Percentiles rank a stretch among this genome's conserved stretches.
Conservation (phyloP, 1,140 invertebrate genomes). For the Rhysida immarginata region DNA sequence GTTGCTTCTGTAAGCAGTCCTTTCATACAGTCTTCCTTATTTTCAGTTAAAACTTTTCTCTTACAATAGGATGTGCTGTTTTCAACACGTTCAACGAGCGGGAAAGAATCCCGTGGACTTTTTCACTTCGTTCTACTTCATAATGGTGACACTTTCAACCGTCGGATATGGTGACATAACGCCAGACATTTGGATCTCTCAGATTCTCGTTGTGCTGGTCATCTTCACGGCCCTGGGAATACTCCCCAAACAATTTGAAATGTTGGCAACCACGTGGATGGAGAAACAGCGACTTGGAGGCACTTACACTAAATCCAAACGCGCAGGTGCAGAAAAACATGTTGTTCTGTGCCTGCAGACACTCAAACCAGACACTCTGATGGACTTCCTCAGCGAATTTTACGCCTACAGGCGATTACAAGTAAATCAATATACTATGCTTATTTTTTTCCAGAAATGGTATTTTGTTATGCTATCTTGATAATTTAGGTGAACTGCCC, state of each 20-base stretch:
- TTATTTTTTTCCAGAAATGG: too few relatives aligned
- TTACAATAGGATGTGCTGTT: conserved; percentile 67
- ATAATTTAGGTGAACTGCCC: too few relatives aligned
- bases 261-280: conserved; percentile 20
- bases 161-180: conserved; percentile 87
- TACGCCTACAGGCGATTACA: conserved; percentile 88
- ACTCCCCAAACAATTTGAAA: conserved; percentile 58
- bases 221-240: conserved; percentile 87
- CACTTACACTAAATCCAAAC: conserved; percentile 73
- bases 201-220: conserved; percentile 91
- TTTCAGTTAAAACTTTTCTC: conserved; percentile 18
- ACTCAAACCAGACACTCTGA: conserved; percentile 87
- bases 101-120: conserved; percentile 80
- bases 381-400: conserved; percentile 98
- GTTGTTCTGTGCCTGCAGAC: conserved; percentile 94
- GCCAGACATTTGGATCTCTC: conserved; percentile 91
- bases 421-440: conserved; percentile 34
- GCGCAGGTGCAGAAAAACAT: conserved; percentile 89
- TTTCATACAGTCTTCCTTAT: too few relatives aligned
- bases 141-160: conserved; percentile 90
- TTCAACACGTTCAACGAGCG: conserved; percentile 88
- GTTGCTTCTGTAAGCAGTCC: too few relatives aligned
- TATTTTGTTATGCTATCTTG: too few relatives aligned
- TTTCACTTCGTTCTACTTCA: conserved; percentile 89
- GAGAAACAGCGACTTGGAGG: conserved; percentile 69